Conservation (phyloP, 2,797 vertebrate species). For the Diplodus puntazzo region DNA sequence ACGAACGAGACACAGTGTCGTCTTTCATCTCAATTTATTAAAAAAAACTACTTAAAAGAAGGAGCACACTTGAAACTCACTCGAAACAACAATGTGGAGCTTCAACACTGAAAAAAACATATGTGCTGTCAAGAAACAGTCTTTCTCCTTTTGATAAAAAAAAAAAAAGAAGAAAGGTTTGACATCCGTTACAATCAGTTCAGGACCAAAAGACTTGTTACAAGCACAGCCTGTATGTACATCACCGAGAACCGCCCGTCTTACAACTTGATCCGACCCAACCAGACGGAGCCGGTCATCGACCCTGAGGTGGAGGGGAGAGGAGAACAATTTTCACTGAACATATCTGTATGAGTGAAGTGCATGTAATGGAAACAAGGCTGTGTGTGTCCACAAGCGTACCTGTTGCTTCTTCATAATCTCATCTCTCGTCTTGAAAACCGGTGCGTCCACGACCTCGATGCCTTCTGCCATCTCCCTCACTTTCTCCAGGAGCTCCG, state of each 20-base stretch:
- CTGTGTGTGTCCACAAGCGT: background rate
- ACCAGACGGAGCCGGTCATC: slow-evolving; percentile 46
- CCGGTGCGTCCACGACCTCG: slow-evolving; percentile 89
- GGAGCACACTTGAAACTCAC: background rate
- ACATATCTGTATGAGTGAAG: background rate
- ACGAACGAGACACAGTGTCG: background rate
- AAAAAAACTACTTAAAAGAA: slow-evolving; percentile 24
- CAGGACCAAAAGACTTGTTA: background rate
- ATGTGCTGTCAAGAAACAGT: background rate
- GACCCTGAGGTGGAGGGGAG: slow-evolving; percentile 59
- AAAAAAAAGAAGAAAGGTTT: background rate
- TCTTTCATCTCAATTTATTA: background rate
- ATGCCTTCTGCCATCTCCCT: slow-evolving; percentile 90
- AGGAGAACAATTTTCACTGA: background rate
- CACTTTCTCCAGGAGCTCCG: slow-evolving; percentile 89
- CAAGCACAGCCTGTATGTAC: background rate
- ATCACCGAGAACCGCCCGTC: background rate
- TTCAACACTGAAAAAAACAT: background rate
- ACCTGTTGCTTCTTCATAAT: slow-evolving; percentile 89
- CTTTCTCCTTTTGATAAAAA: background rate
- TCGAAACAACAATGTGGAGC: background rate
- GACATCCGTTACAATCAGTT: background rate
- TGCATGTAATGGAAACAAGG: background rate
- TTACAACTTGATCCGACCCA: background rate
- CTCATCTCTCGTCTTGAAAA: slow-evolving; percentile 92